These are phyloP conservation scores for Stomatorhinus walkeri DNA, from an alignment of 2,797 vertebrate species.

Conservation along the genomic window DNA sequence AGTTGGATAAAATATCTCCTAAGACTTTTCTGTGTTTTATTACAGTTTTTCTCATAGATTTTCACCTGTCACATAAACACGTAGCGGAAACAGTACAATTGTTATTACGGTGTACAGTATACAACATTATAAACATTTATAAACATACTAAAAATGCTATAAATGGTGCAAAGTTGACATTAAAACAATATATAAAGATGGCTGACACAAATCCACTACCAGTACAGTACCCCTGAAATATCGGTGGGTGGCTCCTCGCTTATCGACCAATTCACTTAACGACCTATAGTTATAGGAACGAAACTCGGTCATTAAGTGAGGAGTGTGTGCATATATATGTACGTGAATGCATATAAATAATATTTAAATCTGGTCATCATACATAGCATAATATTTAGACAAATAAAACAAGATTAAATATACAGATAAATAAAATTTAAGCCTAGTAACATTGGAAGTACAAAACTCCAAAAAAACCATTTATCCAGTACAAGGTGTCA, in stretches of 20 bases:
- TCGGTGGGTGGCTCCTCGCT: neutral
- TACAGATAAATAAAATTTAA: neutral
- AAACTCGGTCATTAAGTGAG: neutral
- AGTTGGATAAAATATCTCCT: neutral
- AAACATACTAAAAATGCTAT: neutral
- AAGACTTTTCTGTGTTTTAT: neutral
- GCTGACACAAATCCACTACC: neutral
- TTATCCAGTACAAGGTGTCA: neutral
- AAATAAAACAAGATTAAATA: neutral
- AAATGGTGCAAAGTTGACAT: neutral
- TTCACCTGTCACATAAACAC: neutral
- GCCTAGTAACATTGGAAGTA: neutral
- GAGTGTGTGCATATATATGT: neutral
- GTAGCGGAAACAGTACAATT: neutral
- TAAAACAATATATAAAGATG: neutral
- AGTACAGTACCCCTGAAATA: neutral
- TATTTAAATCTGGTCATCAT: neutral
- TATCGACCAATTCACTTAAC: neutral
- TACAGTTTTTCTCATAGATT: neutral
- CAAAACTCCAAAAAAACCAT: neutral
- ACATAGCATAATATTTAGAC: neutral
- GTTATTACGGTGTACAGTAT: neutral
- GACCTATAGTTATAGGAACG: neutral
- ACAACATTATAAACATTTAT: neutral
- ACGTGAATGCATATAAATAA: neutral